Conservation (phyloP, 2,888 invertebrate species). For the Aplocera efformata region DNA sequence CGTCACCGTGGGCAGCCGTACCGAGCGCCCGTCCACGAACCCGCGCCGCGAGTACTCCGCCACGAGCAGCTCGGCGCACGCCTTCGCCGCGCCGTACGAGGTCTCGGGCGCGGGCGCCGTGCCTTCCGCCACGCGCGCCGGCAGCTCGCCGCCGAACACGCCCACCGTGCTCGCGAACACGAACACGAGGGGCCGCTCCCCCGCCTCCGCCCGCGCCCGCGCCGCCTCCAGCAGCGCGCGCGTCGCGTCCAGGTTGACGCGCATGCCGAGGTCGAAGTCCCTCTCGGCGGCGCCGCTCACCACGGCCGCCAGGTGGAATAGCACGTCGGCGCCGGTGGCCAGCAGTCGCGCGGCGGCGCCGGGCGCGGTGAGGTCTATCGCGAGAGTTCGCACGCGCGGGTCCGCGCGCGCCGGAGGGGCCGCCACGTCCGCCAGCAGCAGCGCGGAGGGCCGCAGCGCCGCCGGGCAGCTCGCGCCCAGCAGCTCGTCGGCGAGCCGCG, state of each 20-base stretch:
- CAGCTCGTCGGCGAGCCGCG: constrained; percentile 44
- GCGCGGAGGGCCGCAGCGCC: constrained; percentile 34
- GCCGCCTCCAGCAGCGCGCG: constrained; percentile 54
- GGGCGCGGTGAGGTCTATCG: constrained; percentile 25
- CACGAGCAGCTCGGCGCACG: constrained; percentile 60
- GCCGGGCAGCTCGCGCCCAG: constrained; percentile 35
- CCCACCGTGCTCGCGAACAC: constrained; percentile 59
- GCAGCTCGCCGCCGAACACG: constrained; percentile 57
- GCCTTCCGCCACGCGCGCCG: constrained; percentile 44
- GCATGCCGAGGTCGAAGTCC: constrained; percentile 60
- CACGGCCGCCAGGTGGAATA: constrained; percentile 65
- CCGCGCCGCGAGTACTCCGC: constrained; percentile 64
- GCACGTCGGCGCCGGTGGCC: constrained; percentile 36
- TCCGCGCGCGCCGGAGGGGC: constrained; percentile 21
- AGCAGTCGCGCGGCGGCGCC: constrained; percentile 43
- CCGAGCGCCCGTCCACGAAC: constrained; percentile 51
- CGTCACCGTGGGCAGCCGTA: constrained; percentile 63
- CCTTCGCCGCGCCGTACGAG: constrained; percentile 65
- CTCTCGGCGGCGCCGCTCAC: constrained; percentile 66
- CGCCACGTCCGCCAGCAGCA: constrained; percentile 40
- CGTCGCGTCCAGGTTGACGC: constrained; percentile 63
- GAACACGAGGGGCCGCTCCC: constrained; percentile 42
- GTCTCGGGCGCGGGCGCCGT: constrained; percentile 57
- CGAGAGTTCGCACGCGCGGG: constrained; percentile 17
- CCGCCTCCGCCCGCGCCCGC: constrained; percentile 29